Evolutionary conservation across 2,797 vertebrate species (phyloP).

Genomic region (Phoebastria nigripes): DNA sequence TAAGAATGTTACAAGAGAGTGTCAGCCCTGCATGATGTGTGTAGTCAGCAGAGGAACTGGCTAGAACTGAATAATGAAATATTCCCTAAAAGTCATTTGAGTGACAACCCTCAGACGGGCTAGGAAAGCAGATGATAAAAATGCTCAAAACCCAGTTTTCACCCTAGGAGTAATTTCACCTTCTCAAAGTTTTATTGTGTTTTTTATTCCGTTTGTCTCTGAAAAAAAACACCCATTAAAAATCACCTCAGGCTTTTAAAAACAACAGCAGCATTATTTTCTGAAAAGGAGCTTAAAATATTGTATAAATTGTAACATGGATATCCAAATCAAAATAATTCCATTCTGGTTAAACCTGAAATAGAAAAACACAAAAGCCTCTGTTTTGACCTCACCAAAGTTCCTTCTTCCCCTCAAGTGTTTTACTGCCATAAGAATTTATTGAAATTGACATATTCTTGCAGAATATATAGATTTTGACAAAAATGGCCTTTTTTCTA

Average conservation of each 20-base stretch:
- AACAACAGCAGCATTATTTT: neutral
- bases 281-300: neutral
- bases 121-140: neutral
- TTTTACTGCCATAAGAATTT: neutral
- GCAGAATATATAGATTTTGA: neutral
- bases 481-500: neutral
- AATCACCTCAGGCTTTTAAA: neutral
- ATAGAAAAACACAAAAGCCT: neutral
- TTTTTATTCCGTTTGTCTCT: neutral
- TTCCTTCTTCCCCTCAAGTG: neutral
- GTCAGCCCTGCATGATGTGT: neutral
- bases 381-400: neutral
- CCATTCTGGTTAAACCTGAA: neutral
- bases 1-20: neutral
- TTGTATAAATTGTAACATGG: neutral
- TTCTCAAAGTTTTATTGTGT: neutral
- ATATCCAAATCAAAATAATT: neutral
- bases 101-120: neutral
- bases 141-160: neutral
- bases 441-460: neutral
- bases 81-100: neutral
- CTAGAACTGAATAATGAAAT: neutral
- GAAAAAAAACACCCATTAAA: neutral
- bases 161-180: neutral
- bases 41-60: neutral